Conservation (phyloP, 1,140 invertebrate genomes). For the Drosophila teissieri region DNA sequence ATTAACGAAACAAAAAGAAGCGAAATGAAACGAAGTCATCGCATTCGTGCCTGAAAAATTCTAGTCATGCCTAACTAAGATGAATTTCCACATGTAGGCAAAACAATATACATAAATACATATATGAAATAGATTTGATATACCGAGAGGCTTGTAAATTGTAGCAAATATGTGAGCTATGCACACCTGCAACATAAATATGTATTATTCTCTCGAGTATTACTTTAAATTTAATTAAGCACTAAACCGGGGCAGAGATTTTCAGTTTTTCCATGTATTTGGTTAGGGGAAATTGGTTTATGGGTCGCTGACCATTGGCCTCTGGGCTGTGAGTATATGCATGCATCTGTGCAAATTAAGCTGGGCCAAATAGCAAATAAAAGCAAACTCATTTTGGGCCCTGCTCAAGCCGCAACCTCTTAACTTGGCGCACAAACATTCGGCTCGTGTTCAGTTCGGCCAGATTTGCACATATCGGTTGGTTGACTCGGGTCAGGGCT, state of each 20-base stretch:
- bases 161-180: conserved; percentile 7
- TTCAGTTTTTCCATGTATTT: conserved; percentile 16
- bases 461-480: conserved; percentile 42
- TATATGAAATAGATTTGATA: conserved; percentile 2
- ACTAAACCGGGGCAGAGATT: background rate
- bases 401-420: conserved; percentile 16
- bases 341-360: conserved; percentile 48
- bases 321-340: conserved; percentile 22
- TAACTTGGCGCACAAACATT: conserved; percentile 17
- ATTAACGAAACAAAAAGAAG: conserved; percentile 42
- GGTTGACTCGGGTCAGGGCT: conserved; percentile 43
- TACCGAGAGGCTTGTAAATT: conserved; percentile 22
- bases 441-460: conserved; percentile 29
- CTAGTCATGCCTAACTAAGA: conserved; percentile 8
- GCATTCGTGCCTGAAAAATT: conserved; percentile 38
- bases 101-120: no score
- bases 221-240: background rate
- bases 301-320: conserved; percentile 50
- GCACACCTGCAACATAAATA: no score
- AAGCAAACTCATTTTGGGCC: conserved; percentile 2
- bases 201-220: no score
- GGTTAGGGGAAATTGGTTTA: conserved; percentile 38
- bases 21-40: conserved; percentile 37
- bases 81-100: conserved; percentile 29
- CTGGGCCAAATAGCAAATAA: conserved; percentile 27